phyloP scores from a whole-genome alignment of 2,113 vertebrate genomes.

The Corythoichthys intestinalis region DNA sequence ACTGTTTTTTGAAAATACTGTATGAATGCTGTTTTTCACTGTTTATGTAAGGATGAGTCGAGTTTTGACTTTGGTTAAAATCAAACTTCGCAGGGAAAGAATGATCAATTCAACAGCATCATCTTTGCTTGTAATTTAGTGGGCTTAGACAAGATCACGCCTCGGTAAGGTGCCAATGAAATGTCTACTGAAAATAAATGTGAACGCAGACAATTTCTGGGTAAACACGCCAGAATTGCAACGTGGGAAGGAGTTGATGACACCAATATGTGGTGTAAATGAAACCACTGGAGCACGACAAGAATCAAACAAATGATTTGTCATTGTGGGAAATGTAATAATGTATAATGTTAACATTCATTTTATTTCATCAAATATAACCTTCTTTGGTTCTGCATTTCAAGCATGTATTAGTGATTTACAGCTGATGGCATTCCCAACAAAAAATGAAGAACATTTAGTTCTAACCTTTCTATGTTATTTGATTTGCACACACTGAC shows the following conservation, averaged over 20 bases:
- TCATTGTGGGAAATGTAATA: slow-evolving; percentile 26
- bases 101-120: slow-evolving; percentile 15
- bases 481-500: slow-evolving; percentile 34
- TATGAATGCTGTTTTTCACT: background rate
- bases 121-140: background rate
- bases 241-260: slow-evolving; percentile 27
- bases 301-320: slow-evolving; percentile 35
- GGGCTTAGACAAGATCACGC: slow-evolving; percentile 1
- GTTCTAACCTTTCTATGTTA: slow-evolving; percentile 25
- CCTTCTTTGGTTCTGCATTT: background rate
- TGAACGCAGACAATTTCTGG: slow-evolving; percentile 33
- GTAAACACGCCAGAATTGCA: slow-evolving; percentile 28
- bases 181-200: slow-evolving; percentile 25
- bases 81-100: background rate
- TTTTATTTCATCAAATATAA: background rate
- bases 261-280: slow-evolving; percentile 25
- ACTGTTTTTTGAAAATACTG: background rate
- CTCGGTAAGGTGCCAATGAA: slow-evolving; percentile 13
- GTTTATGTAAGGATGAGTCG: background rate
- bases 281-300: slow-evolving; percentile 26
- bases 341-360: slow-evolving; percentile 20
- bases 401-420: slow-evolving; percentile 8
- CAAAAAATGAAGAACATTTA: slow-evolving; percentile 5
- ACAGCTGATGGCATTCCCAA: slow-evolving; percentile 19
- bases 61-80: background rate